Evolutionary conservation across 2,888 invertebrate species (phyloP).

Genomic region (Allophyes oxyacanthae): DNA sequence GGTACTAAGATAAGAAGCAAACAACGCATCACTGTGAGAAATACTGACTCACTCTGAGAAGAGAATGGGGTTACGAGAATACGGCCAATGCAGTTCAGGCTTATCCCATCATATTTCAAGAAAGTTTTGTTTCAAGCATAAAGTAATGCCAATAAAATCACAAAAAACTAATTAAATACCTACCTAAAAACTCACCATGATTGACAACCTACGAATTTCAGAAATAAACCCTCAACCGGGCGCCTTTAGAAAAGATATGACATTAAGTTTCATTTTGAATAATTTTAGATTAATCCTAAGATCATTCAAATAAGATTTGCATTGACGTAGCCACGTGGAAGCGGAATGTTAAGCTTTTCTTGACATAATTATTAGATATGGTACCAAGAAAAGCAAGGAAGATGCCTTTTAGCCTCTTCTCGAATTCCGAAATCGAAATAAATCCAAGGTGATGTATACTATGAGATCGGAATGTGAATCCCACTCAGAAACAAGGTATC

Average conservation of each 20-base stretch:
- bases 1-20: conserved; percentile 70
- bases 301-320: conserved; percentile 1
- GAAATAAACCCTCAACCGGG: too few species aligned
- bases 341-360: conserved; percentile 22
- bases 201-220: too few species aligned
- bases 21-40: conserved; percentile 62
- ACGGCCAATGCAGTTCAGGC: conserved; percentile 31
- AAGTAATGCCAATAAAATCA: too few species aligned
- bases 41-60: conserved; percentile 62
- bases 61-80: conserved; percentile 37
- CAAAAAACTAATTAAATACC: too few species aligned
- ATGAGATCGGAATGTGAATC: conserved; percentile 21
- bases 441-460: conserved; percentile 10
- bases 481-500: conserved; percentile 13
- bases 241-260: too few species aligned
- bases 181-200: too few species aligned
- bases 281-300: background rate
- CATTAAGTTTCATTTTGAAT: too few species aligned
- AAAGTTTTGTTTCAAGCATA: too few species aligned
- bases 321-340: too few species aligned
- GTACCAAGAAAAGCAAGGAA: conserved; percentile 21
- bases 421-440: conserved; percentile 24
- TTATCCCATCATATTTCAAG: background rate
- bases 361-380: conserved; percentile 1
- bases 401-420: conserved; percentile 11